Evolutionary conservation across 2,888 invertebrate genomes (phyloP), one percentile per base, ranked within the genome.

Genomic region (Orthonychiurus folsomi): DNA sequence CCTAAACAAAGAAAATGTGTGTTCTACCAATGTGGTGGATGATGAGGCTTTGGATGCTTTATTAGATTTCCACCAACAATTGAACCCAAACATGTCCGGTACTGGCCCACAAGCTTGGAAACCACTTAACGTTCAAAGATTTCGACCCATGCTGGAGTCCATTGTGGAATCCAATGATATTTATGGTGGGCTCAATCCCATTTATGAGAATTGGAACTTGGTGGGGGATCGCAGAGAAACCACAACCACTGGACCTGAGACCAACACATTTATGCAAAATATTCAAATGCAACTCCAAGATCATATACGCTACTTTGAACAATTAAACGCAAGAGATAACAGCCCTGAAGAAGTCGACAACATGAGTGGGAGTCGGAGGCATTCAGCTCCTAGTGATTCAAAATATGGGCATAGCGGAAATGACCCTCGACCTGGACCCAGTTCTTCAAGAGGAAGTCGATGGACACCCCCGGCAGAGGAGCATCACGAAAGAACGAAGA

Each of bases 191-290:
- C 21, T 23, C n/a, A 20, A 55, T 27, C 63, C 62, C 27, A 66
- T 69, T 61, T 72, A 72, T 60, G 69, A 72, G 62, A 72, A 72
- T 66, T 70, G 69, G 69, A 37, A 37, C 15, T n/a, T n/a, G n/a
- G n/a, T n/a, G n/a, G n/a, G n/a, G n/a, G n/a, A n/a, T n/a, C n/a
- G n/a, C n/a, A n/a, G n/a, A n/a, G n/a, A n/a, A n/a, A n/a, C n/a
- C n/a, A n/a, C n/a, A n/a, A 15, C 37, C 9, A 37, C 5, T 37
- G 37, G 15, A 5, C 37, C 37, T 15, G 5, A 53, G 63, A 65
- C 63, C 65, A 63, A 65, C 63, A 65, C 61, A 57, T 66, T 68
- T 61, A 63, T 62, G 62, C 66, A 47, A 37, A 59, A 54, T 52
- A 52, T 52, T 23, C 20, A 23, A 20, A 52, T 9, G 9, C 21